Evolutionary conservation across 2,888 invertebrate genomes (phyloP).

Genomic region (Griposia aprilina): DNA sequence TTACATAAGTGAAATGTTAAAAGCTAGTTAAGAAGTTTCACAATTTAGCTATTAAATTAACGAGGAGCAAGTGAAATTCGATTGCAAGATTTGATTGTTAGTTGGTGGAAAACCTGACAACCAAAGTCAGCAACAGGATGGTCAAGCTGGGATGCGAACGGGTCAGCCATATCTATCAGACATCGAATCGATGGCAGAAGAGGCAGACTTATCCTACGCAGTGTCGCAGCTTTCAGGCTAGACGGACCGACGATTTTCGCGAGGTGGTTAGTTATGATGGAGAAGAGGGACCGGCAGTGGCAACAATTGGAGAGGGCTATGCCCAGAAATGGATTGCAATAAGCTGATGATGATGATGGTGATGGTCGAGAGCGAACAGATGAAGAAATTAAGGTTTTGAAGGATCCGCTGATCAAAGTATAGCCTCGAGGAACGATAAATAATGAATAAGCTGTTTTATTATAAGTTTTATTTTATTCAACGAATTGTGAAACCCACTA

Average conservation of each 20-base stretch:
- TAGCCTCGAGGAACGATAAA: neutral
- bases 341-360: neutral
- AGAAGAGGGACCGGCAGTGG: neutral
- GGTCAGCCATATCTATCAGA: neutral
- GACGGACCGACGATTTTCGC: neutral
- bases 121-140: neutral
- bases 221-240: neutral
- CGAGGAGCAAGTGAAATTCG: neutral
- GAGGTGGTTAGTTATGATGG: neutral
- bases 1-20: neutral
- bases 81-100: constrained; percentile 2
- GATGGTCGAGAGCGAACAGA: too few species aligned
- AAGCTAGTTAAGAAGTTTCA: constrained; percentile 2
- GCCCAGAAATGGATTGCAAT: neutral
- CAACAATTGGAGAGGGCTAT: neutral
- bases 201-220: neutral
- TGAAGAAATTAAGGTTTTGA: neutral
- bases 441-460: neutral
- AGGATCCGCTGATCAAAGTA: neutral
- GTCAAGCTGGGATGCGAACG: neutral
- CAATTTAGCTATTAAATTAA: neutral
- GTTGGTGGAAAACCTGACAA: neutral
- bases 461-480: neutral
- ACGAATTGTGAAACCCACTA: neutral
- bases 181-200: neutral